Conservation (phyloP, 2,113 vertebrate genomes). For the Micronycteris hirsuta region DNA sequence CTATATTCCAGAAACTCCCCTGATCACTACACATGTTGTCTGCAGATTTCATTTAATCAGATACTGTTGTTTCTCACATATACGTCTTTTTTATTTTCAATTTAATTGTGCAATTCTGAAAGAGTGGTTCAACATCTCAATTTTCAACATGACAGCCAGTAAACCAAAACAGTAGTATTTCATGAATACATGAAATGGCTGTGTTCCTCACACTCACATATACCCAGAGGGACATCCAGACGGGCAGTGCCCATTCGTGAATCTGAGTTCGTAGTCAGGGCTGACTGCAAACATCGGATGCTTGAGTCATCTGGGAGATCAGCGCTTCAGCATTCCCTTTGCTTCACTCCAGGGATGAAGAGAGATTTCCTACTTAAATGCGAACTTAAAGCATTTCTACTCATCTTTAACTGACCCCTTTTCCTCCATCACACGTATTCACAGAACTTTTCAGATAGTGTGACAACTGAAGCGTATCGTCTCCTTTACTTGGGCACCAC, state of each 20-base stretch:
- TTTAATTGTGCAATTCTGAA: not conserved
- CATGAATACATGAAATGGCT: not conserved
- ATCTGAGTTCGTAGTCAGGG: not conserved
- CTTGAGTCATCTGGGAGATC: not conserved
- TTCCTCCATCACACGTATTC: not conserved
- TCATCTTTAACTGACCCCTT: conserved; percentile 12
- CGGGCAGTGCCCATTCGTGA: not conserved
- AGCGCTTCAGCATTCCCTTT: not conserved
- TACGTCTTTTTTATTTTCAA: not conserved
- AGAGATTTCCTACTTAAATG: not conserved
- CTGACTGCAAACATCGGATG: not conserved
- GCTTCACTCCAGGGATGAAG: not conserved
- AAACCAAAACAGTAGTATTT: not conserved
- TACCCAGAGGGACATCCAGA: not conserved
- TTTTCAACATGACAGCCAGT: not conserved
- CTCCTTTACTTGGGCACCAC: conserved; percentile 5
- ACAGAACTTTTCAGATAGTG: not conserved
- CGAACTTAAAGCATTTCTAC: not conserved
- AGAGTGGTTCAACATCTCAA: not conserved
- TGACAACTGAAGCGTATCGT: not conserved
- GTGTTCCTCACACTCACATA: not conserved
- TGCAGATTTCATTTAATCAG: not conserved
- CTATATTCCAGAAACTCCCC: not conserved
- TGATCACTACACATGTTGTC: not conserved
- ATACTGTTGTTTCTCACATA: not conserved